Conservation (phyloP, 2,113 vertebrate genomes). For the Daboia siamensis region DNA sequence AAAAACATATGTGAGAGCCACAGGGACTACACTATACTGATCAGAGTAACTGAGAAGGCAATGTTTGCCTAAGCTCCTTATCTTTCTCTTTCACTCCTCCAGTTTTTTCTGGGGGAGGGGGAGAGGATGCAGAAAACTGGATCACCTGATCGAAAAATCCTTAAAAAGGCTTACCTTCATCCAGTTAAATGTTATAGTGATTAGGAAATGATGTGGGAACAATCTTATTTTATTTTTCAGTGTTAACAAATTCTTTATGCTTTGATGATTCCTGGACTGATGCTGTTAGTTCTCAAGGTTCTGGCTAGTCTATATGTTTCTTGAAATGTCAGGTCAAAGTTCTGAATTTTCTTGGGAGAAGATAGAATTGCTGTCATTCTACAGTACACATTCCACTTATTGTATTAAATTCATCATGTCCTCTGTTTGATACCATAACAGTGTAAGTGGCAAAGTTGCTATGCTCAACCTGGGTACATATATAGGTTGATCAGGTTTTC, state of each 20-base stretch:
- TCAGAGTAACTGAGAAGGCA: conserved; percentile 10
- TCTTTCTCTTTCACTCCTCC: conserved; percentile 1
- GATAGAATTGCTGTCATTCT: no score
- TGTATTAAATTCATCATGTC: not conserved
- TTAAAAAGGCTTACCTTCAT: not conserved
- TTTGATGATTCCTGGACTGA: not conserved
- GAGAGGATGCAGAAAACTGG: not conserved
- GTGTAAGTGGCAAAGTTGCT: not conserved
- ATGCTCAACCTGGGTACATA: not conserved
- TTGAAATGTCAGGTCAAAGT: not conserved
- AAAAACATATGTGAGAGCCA: not conserved
- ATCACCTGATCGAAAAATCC: not conserved
- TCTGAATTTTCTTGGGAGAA: not conserved
- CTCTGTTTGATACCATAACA: not conserved
- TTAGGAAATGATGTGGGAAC: not conserved
- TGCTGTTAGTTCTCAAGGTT: not conserved
- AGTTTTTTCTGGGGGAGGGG: not conserved
- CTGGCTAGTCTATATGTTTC: not conserved
- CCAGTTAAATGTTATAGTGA: not conserved
- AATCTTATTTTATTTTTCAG: not conserved
- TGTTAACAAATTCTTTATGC: not conserved
- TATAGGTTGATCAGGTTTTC: not conserved
- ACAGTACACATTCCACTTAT: no score
- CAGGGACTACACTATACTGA: not conserved
- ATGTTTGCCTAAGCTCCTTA: not conserved